Base-by-base conservation (phyloP, 2,113 vertebrate genomes). In the Prochilodus magdalenae region DNA sequence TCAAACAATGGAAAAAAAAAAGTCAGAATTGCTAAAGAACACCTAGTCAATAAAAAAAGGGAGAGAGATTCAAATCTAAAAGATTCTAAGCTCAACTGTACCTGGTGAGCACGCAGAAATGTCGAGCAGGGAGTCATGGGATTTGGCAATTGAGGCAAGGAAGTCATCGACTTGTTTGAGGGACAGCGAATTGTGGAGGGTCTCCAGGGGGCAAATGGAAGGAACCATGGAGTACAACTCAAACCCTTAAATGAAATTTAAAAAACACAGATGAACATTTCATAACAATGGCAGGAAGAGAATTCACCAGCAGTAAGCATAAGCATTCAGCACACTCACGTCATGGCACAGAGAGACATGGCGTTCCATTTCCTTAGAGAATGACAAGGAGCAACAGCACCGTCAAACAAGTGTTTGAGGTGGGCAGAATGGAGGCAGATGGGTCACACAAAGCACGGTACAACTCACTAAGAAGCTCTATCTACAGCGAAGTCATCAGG, bases 171-270 rank as follows among this genome's bases (percentile, higher is more conserved):
- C 95, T 85, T 97, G 96, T 93, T 97, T 97, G 92, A 96, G 90
- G 80, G 96, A 96, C 36, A 97, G 92, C 30, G 96, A 96, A 84
- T 97, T 96, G 87, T 97, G 96, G 65, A 97, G 94, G 10, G 96
- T 97, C 94, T 97, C 96, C 89, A 97, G 88, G 71, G 96, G 96
- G 81, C 96, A 97, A 85, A 97, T 97, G 73, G 96, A 97, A 82
- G 96, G 96, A 85, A 97, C 96, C 96, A 97, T 97, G 84, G 96
- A 97, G 89, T 97, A 97, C 24, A 97, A 89, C 92, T 96, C 96
- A 92, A 96, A 97, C 18, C 89, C 90, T 91, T 81, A 27, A 85
- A 79, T 59, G 24, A 84, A 83, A 81, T 29, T 75, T n/a, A 79
- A 18, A 66, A 15, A 5, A 47, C 40, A 55, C 18, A 36, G 27